Conservation (phyloP, 2,113 vertebrate genomes). For the Xenopus laevis region DNA sequence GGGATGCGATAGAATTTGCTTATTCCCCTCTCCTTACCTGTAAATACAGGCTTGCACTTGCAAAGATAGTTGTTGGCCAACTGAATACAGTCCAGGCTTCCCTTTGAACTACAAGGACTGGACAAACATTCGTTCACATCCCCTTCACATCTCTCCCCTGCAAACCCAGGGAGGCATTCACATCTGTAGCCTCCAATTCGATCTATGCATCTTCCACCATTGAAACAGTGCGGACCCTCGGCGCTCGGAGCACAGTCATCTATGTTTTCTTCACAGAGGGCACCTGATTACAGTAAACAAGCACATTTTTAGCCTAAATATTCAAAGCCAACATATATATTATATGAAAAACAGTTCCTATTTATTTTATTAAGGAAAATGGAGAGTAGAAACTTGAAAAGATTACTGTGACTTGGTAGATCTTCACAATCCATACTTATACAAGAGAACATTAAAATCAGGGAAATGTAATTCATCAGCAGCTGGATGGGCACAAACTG, state of each 20-base stretch:
- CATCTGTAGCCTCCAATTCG: conserved; percentile 82
- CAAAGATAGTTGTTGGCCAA: conserved; percentile 81
- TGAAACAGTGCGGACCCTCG: conserved; percentile 70
- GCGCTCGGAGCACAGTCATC: conserved; percentile 77
- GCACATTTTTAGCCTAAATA: neutral
- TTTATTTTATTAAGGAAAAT: neutral
- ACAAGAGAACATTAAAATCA: too few species aligned
- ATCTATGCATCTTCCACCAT: conserved; percentile 84
- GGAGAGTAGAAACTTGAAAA: neutral
- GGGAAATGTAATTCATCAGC: too few species aligned
- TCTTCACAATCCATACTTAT: too few species aligned
- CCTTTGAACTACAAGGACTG: conserved; percentile 74
- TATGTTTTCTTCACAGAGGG: conserved; percentile 76
- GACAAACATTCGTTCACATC: conserved; percentile 90
- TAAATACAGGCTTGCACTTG: conserved; percentile 82
- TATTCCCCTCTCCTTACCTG: conserved; percentile 63
- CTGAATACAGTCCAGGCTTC: conserved; percentile 87
- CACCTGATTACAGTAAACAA: conserved; percentile 58
- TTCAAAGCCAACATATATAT: neutral
- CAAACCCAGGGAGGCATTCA: conserved; percentile 78
- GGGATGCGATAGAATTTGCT: too few species aligned
- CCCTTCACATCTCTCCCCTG: conserved; percentile 85
- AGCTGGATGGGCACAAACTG: too few species aligned
- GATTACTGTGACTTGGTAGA: too few species aligned
- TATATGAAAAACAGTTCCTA: neutral